A percentile compares a stretch with the other conserved stretches of the same genome.
Conservation (phyloP, 2,888 invertebrate genomes). For the Ischnus inquisitorius region DNA sequence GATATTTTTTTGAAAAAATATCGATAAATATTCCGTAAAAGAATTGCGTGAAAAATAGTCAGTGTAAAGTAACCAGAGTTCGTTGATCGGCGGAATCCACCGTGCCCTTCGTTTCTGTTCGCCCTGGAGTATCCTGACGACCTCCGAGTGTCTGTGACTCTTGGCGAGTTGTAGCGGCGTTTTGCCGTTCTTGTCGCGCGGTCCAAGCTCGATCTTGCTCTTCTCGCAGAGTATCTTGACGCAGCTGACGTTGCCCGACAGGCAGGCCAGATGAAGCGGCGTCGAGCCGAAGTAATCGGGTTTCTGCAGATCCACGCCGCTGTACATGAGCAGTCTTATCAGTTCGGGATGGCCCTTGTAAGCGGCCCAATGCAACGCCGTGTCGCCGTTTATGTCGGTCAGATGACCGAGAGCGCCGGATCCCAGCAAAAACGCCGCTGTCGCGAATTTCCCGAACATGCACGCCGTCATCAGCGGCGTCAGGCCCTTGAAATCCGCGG, state of each 20-base stretch:
- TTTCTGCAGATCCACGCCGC: slow-evolving; percentile 95
- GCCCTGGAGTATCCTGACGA: slow-evolving; percentile 92
- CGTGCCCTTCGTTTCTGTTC: slow-evolving; percentile 93
- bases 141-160: slow-evolving; percentile 94
- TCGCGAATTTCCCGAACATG: slow-evolving; percentile 96
- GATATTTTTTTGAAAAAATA: no score
- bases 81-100: slow-evolving; percentile 95
- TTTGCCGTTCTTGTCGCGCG: slow-evolving; percentile 96
- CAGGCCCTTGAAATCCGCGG: slow-evolving; percentile 95
- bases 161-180: slow-evolving; percentile 96
- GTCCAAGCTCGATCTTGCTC: slow-evolving; percentile 95
- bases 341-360: slow-evolving; percentile 97
- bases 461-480: slow-evolving; percentile 97
- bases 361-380: slow-evolving; percentile 97
- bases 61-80: slow-evolving; percentile 89
- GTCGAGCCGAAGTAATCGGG: slow-evolving; percentile 97
- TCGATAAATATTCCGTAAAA: no score
- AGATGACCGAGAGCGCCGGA: slow-evolving; percentile 95
- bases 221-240: slow-evolving; percentile 96
- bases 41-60: no score
- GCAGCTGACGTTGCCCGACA: slow-evolving; percentile 95
- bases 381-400: slow-evolving; percentile 97
- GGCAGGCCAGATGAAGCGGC: slow-evolving; percentile 95
- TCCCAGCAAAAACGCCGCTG: slow-evolving; percentile 95
- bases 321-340: slow-evolving; percentile 95